Conservation (phyloP, 2,113 vertebrate species). For the Cnemophilus loriae region DNA sequence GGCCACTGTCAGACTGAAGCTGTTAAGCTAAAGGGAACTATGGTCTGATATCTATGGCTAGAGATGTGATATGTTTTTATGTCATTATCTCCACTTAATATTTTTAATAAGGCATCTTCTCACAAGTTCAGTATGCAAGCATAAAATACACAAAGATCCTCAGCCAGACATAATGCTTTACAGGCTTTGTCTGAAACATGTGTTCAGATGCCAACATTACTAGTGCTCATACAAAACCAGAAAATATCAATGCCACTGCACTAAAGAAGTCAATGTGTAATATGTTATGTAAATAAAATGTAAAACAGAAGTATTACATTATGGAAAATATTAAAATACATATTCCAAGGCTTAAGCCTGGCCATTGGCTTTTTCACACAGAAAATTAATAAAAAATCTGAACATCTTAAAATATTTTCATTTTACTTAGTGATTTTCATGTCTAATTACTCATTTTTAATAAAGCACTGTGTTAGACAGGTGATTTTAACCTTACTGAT, state of each 20-base stretch:
- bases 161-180: not conserved
- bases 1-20: not conserved
- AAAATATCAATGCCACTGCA: not conserved
- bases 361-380: not conserved
- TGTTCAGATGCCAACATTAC: not conserved
- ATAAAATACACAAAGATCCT: not conserved
- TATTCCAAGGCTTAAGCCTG: not conserved
- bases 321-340: not conserved
- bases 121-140: not conserved
- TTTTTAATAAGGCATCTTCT: not conserved
- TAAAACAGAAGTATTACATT: not conserved
- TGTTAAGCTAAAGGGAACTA: not conserved
- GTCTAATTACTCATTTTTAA: not conserved
- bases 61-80: not conserved
- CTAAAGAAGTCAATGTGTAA: not conserved
- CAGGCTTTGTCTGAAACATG: not conserved
- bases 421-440: not conserved
- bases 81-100: not conserved
- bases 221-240: not conserved
- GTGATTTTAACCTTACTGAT: not conserved
- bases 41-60: not conserved
- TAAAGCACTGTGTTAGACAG: not conserved
- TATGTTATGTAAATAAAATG: not conserved
- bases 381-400: not conserved
- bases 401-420: not conserved